Base-by-base conservation (phyloP, 2,888 invertebrate genomes). In the Hirudinaria manillensis region DNA sequence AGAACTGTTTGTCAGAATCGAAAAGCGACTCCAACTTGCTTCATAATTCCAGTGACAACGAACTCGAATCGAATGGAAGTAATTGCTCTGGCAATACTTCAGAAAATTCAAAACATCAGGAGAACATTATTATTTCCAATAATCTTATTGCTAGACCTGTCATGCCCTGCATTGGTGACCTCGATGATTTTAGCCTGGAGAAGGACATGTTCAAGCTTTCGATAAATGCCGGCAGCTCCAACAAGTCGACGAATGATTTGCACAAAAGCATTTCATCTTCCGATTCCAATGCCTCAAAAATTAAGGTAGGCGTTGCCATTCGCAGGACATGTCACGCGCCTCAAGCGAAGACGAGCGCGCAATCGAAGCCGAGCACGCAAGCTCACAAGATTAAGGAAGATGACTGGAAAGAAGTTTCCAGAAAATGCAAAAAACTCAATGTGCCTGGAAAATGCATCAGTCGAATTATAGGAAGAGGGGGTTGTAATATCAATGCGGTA, bases 401-500 rank as follows among this genome's bases (percentile, higher is more conserved):
- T 83, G 96, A 94, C n/a, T 97, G 96, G 96, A 96, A 96, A 84
- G 96, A 97, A 87, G 96, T 96, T 66, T 92, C 93, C 10, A 89
- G 93, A 84, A 77, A 76, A 76, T 73, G 86, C 80, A 95, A 95
- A 87, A 95, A 94, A 86, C 93, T 98, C 68, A 91, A 92, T 24
- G 96, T 98, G 77, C 94, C 95, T 75, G 90, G 94, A 34, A 92
- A 92, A 85, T 96, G 95, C 68, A 97, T 98, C 78, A 95, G 96
- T 77, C 89, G 98, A 75, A 96, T 99, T 73, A 99, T 99, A 83
- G 98, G 98, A 0, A 90, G 98, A 81, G 95, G 93, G 45, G 98
- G 98, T 72, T 93, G 92, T 87, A 98, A 98, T 87, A 97, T 99
- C 83, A 99, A 99, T 87, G 94, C 97, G 19, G 97, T 99, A 84